Evolutionary conservation across 2,888 invertebrate genomes (phyloP).

Genomic region (Branchipolynoe longqiensis): DNA sequence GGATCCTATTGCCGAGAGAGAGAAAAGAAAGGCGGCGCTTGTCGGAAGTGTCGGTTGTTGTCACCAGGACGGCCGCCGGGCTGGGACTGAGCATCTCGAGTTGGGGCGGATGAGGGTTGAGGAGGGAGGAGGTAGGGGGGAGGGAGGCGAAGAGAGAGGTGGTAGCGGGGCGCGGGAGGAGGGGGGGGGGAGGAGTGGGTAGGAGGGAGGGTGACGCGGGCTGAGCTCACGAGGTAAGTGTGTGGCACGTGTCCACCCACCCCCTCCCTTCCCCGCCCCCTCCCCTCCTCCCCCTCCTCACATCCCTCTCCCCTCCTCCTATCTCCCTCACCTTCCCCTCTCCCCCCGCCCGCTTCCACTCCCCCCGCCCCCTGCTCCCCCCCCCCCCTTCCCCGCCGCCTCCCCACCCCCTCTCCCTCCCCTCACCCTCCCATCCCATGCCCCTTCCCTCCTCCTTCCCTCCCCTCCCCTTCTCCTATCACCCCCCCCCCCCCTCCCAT

Average conservation of each 20-base stretch:
- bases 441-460: background rate
- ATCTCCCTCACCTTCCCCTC: background rate
- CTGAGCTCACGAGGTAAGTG: background rate
- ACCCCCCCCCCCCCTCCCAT: background rate
- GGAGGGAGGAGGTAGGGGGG: background rate
- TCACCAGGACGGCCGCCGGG: too few relatives aligned
- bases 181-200: background rate
- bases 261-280: background rate
- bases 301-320: background rate
- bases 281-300: background rate
- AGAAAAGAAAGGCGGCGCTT: too few relatives aligned
- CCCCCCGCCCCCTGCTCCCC: background rate
- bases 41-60: too few relatives aligned
- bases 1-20: too few relatives aligned
- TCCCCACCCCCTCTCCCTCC: background rate
- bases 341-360: background rate
- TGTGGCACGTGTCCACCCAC: background rate
- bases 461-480: background rate
- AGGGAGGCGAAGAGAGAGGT: background rate
- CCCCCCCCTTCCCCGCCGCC: background rate
- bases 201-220: background rate
- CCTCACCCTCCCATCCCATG: background rate
- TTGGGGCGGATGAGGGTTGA: background rate
- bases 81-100: too few relatives aligned
- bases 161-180: background rate